Base-by-base conservation (phyloP, 1,140 invertebrate species). In the Pachyrhynchus sulphureomaculatus region DNA sequence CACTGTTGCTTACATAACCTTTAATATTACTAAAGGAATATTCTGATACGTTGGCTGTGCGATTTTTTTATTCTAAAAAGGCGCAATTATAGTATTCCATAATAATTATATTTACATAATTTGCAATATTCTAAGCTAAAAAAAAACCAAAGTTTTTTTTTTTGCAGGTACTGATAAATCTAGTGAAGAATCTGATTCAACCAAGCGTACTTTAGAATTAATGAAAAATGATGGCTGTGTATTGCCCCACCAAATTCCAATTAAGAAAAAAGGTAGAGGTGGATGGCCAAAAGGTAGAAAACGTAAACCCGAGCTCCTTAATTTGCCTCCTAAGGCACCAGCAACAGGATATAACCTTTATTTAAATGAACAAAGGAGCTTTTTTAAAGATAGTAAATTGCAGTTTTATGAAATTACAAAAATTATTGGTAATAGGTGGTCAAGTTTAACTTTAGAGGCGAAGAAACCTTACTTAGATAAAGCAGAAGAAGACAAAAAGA, bases 261-360 rank as follows among this genome's bases (percentile, higher is more conserved):
- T 49, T 20, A 64, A 64, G 21, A 70, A 69, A 62, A 84, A 84
- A 73, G 75, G 76, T 42, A 76, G 80, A 72, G 82, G 83, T 57
- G 83, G 83, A 1, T 85, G 83, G 83, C 83, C 83, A 3, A 85
- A 85, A 76, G 83, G 83, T 0, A 78, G 82, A 33, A 83, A 82
- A 70, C 66, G 83, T 32, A 85, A 84, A 71, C 79, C 78, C 15
- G 78, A 80, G 52, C 49, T 77, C 41, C 69, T 80, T 17, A 76
- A 80, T 60, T 74, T 78, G 44, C 78, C 80, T 10, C 83, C 83
- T 10, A 81, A 83, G 71, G 82, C 82, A 24, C 83, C 83, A 15
- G 76, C 78, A 10, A 83, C 83, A 15, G 82, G 81, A 13, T 84
- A 84, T 72, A 81, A 83, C 47, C 65, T 83, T 18, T 84, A 81